Percentiles rank a stretch among this genome's conserved stretches.
Conservation (phyloP, 2,797 vertebrate species). For the Avahi laniger region DNA sequence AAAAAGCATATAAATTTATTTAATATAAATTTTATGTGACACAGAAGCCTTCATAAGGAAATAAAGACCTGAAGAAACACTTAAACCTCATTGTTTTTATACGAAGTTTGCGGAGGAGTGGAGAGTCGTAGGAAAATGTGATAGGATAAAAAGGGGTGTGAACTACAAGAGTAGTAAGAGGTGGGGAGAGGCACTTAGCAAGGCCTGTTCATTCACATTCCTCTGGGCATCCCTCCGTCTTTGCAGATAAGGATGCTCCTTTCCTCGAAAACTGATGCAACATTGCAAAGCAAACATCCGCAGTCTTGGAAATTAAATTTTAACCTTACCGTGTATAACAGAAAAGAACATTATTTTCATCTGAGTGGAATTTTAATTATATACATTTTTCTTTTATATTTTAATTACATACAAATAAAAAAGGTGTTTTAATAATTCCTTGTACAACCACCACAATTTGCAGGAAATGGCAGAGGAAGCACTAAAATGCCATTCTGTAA, state of each 20-base stretch:
- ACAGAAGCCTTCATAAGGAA: not conserved
- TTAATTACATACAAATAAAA: constrained; percentile 36
- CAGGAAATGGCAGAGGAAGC: constrained; percentile 24
- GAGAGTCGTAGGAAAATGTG: not conserved
- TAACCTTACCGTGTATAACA: not conserved
- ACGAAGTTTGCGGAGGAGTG: not conserved
- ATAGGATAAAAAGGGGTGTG: not conserved
- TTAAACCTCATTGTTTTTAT: not conserved
- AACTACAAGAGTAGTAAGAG: not conserved
- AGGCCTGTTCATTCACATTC: not conserved
- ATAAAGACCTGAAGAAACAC: not conserved
- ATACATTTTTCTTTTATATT: constrained; percentile 18
- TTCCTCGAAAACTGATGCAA: not conserved
- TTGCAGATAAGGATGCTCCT: not conserved
- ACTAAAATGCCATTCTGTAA: constrained; percentile 39
- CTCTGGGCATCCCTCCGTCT: not conserved
- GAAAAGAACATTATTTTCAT: constrained; percentile 28
- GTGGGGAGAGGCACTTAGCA: not conserved
- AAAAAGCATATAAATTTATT: not conserved
- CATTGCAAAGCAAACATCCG: constrained; percentile 14
- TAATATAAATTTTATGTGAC: not conserved
- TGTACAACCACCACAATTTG: not conserved
- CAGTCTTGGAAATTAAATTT: not conserved
- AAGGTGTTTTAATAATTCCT: constrained; percentile 22
- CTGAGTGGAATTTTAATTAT: constrained; percentile 50